Evolutionary conservation across 2,113 vertebrate genomes (phyloP).

Genomic region (Sterrhoptilus dennistouni): DNA sequence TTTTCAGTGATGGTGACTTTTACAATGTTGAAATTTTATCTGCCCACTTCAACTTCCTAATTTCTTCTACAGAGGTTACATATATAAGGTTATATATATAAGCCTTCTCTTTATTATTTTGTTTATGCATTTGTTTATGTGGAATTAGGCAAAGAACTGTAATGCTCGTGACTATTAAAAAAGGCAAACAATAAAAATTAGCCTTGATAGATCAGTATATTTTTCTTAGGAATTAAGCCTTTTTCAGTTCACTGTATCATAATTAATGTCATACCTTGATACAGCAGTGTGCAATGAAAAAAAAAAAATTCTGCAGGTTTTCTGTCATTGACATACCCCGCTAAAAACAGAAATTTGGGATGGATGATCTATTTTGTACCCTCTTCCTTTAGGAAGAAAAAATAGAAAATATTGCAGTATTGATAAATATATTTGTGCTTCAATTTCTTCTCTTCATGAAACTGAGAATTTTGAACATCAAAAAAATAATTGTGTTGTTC

Average conservation of each 20-base stretch:
- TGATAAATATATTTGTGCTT: constrained; percentile 57
- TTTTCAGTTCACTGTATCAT: background rate
- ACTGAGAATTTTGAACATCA: constrained; percentile 58
- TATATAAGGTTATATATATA: background rate
- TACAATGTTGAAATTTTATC: background rate
- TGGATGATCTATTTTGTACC: background rate
- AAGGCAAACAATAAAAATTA: background rate
- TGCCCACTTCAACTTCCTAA: background rate
- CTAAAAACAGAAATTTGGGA: background rate
- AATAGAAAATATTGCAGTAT: constrained; percentile 4
- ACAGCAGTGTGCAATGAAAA: background rate
- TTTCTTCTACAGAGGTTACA: background rate
- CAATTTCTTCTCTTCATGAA: constrained; percentile 31
- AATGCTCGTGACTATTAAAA: background rate
- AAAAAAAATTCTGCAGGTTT: constrained; percentile 9
- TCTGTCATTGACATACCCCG: background rate
- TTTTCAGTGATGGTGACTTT: background rate
- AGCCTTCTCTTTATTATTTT: background rate
- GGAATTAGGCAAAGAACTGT: background rate
- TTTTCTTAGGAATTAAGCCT: background rate
- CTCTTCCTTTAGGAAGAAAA: background rate
- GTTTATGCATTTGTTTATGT: background rate
- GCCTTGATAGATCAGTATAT: background rate
- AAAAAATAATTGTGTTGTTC: constrained; percentile 72
- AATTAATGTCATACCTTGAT: background rate